These are phyloP conservation scores for Agrypnus murinus DNA, from an alignment of 2,888 invertebrate genomes.

Conservation along the genomic window DNA sequence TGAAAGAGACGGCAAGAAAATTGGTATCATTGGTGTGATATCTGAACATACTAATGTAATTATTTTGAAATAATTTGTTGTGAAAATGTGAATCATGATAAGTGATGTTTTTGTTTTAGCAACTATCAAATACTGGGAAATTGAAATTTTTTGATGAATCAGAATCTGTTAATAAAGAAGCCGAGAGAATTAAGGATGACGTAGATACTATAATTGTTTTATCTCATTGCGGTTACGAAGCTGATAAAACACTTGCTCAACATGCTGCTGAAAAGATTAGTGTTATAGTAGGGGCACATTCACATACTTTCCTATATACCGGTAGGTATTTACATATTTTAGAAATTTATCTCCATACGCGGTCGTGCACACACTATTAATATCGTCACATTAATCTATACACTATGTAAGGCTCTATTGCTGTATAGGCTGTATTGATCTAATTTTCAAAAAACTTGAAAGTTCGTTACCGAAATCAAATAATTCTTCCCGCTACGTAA, in stretches of 20 bases:
- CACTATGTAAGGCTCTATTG: too few species aligned
- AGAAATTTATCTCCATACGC: too few species aligned
- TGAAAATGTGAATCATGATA: too few species aligned
- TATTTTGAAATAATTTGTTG: too few species aligned
- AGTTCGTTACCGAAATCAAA: too few species aligned
- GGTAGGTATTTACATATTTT: constrained; percentile 61
- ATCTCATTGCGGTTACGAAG: constrained; percentile 87
- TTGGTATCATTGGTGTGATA: constrained; percentile 88
- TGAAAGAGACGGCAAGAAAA: constrained; percentile 76
- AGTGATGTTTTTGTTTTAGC: too few species aligned
- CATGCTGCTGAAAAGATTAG: constrained; percentile 81
- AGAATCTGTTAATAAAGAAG: constrained; percentile 79
- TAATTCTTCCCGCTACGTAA: too few species aligned
- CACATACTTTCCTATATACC: constrained; percentile 85
- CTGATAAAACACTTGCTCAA: constrained; percentile 79
- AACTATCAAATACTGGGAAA: constrained; percentile 78
- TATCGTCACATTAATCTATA: too few species aligned
- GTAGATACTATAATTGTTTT: constrained; percentile 87
- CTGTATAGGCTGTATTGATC: too few species aligned
- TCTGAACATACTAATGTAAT: constrained; percentile 78
- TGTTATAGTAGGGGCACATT: constrained; percentile 89
- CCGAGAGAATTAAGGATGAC: constrained; percentile 75
- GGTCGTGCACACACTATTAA: too few species aligned
- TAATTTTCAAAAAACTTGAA: too few species aligned
- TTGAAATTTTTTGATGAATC: constrained; percentile 83